Evolutionary conservation across 2,797 vertebrate species (phyloP).

Genomic region (Gymnothorax javanicus): DNA sequence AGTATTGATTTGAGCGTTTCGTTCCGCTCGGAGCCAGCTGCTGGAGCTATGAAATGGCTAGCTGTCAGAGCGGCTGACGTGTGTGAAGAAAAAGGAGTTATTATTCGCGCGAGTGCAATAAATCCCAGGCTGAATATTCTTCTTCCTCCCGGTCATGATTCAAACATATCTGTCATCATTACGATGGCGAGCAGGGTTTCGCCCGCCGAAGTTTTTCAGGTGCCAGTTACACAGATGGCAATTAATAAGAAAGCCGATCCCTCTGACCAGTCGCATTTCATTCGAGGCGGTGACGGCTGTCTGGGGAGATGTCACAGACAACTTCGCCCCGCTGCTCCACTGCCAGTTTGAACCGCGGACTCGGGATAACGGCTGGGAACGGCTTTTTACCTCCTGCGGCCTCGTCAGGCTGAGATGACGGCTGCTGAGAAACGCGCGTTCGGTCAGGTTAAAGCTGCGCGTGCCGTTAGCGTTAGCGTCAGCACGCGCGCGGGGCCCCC

Average conservation of each 20-base stretch:
- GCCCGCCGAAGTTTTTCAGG: not conserved
- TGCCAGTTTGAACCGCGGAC: not conserved
- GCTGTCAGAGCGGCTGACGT: constrained; percentile 33
- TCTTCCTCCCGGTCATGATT: not conserved
- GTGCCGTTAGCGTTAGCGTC: not conserved
- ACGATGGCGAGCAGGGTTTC: not conserved
- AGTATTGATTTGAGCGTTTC: constrained; percentile 25
- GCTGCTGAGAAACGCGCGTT: not conserved
- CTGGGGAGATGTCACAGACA: not conserved
- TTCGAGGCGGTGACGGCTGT: constrained; percentile 1
- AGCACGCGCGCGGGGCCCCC: constrained; percentile 29
- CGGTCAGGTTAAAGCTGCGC: not conserved
- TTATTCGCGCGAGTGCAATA: constrained; percentile 42
- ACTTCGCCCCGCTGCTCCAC: not conserved
- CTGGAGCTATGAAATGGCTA: constrained; percentile 39
- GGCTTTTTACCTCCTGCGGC: not conserved
- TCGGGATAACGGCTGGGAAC: not conserved
- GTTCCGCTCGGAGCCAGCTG: constrained; percentile 24
- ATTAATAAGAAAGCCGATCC: constrained; percentile 25
- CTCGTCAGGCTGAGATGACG: not conserved
- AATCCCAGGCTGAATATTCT: constrained; percentile 19
- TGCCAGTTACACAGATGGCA: constrained; percentile 27
- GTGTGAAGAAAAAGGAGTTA: constrained; percentile 27
- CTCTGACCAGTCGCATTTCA: constrained; percentile 31
- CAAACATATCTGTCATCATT: not conserved